Evolutionary conservation across 2,888 invertebrate genomes (phyloP).

Genomic region (Hydropsyche betteni): DNA sequence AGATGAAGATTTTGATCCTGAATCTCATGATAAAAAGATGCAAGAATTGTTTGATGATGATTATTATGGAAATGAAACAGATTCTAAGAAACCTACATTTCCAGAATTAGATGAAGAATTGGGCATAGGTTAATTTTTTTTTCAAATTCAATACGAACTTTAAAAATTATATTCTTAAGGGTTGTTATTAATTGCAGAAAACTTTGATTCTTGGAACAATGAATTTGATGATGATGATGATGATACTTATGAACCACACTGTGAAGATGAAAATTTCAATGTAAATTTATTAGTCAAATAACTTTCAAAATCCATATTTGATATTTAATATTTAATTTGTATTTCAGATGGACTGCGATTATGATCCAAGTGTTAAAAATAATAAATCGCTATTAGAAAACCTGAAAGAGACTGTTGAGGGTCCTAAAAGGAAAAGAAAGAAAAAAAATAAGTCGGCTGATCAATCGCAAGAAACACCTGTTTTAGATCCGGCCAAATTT

Average conservation of each 20-base stretch:
- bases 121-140: constrained; percentile 63
- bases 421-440: constrained; percentile 67
- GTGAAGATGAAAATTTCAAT: constrained; percentile 85
- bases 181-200: constrained; percentile 65
- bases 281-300: constrained; percentile 59
- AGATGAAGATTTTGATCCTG: constrained; percentile 91
- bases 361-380: constrained; percentile 68
- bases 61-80: constrained; percentile 79
- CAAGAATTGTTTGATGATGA: constrained; percentile 84
- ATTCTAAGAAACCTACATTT: constrained; percentile 84
- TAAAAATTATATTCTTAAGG: too few relatives aligned
- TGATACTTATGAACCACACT: constrained; percentile 65
- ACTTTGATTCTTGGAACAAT: constrained; percentile 74
- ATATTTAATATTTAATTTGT: constrained; percentile 36
- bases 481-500: constrained; percentile 77
- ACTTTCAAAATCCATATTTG: constrained; percentile 50
- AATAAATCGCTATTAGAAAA: constrained; percentile 68
- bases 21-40: constrained; percentile 88
- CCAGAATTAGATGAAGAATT: constrained; percentile 80
- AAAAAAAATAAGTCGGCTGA: constrained; percentile 79
- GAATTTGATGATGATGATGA: constrained; percentile 54
- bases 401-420: constrained; percentile 66
- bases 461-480: constrained; percentile 81
- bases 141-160: neutral
- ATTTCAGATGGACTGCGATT: constrained; percentile 88